These are phyloP conservation scores for Carcharodon carcharias DNA, from an alignment of 2,797 vertebrate genomes.

Conservation along the genomic window DNA sequence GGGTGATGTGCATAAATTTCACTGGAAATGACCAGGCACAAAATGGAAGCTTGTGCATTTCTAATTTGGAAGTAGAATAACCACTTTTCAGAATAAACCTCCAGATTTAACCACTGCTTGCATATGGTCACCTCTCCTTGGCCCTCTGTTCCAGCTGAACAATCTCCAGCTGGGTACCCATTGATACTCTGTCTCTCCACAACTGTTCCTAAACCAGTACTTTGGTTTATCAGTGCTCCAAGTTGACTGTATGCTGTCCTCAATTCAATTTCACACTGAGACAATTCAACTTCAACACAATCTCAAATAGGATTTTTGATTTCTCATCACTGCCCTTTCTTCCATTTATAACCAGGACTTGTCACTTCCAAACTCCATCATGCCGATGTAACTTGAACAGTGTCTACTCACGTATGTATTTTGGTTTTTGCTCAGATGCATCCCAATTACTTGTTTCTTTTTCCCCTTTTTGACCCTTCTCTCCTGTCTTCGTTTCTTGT, in stretches of 20 bases:
- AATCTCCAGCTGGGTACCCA: neutral
- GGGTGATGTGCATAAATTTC: neutral
- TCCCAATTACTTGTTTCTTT: neutral
- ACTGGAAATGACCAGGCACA: neutral
- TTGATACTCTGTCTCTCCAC: neutral
- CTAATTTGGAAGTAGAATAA: neutral
- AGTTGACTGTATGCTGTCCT: neutral
- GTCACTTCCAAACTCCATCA: neutral
- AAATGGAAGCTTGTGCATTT: neutral
- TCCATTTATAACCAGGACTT: neutral
- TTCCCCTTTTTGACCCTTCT: neutral
- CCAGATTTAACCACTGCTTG: neutral
- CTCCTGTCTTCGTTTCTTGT: neutral
- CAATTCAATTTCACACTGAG: neutral
- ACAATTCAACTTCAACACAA: neutral
- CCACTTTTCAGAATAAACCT: neutral
- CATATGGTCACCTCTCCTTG: neutral
- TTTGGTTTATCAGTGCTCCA: neutral
- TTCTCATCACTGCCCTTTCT: neutral
- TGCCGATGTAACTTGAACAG: neutral
- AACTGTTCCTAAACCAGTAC: neutral
- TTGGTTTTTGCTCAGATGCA: neutral
- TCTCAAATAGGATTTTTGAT: neutral
- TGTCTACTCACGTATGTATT: neutral
- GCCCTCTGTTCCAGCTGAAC: no score